phyloP scores from a whole-genome alignment of 2,797 vertebrate species.

The Alfaro cultratus region DNA sequence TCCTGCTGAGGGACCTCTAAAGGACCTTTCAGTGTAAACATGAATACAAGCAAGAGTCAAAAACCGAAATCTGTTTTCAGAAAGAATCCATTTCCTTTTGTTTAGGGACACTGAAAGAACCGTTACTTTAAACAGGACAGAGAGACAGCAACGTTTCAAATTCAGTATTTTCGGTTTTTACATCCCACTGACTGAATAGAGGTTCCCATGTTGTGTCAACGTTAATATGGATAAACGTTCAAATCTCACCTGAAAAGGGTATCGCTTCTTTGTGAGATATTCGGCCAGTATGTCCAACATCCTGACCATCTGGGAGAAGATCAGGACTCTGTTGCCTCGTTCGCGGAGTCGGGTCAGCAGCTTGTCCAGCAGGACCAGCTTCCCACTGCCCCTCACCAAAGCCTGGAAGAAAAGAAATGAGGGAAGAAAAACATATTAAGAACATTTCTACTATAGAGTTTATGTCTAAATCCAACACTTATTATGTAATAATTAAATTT shows the following conservation, averaged over 20 bases:
- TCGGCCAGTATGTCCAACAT: constrained; percentile 99
- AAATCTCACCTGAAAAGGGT: constrained; percentile 91
- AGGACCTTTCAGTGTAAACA: constrained; percentile 31
- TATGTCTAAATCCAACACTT: background rate
- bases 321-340: constrained; percentile 95
- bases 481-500: background rate
- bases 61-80: background rate
- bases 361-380: constrained; percentile 96
- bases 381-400: constrained; percentile 93
- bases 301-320: constrained; percentile 99
- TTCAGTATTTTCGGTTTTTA: background rate
- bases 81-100: background rate
- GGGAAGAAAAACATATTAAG: background rate
- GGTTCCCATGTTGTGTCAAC: background rate
- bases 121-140: background rate
- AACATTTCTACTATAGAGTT: background rate
- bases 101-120: background rate
- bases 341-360: constrained; percentile 93
- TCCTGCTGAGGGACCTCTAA: constrained; percentile 12
- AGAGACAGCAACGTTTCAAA: background rate
- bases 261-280: constrained; percentile 93
- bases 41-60: constrained; percentile 24
- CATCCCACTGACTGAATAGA: background rate
- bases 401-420: constrained; percentile 6
- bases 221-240: background rate